phyloP scores from a whole-genome alignment of 2,888 invertebrate genomes.

The Eupeodes luniger region DNA sequence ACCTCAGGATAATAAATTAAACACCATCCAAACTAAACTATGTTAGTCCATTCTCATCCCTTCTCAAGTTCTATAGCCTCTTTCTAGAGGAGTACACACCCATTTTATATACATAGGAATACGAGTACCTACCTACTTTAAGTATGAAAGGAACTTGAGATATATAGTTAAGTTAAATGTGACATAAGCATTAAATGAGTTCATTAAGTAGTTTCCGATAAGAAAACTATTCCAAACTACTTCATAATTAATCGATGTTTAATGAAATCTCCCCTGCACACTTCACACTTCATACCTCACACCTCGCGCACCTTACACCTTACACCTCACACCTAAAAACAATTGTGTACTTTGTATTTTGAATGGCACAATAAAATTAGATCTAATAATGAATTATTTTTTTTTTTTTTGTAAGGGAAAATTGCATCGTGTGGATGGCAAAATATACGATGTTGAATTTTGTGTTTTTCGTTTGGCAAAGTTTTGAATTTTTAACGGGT shows the following conservation, averaged over 20 bases:
- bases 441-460: constrained; percentile 49
- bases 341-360: constrained; percentile 12
- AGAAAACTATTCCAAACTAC: constrained; percentile 40
- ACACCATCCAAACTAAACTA: constrained; percentile 6
- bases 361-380: constrained; percentile 42
- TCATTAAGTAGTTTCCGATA: constrained; percentile 45
- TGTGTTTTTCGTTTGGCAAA: constrained; percentile 60
- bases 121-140: background rate
- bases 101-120: too few relatives aligned
- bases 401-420: constrained; percentile 36
- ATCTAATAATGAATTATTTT: background rate
- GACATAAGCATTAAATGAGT: constrained; percentile 23
- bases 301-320: background rate
- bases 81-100: background rate
- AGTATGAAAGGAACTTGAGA: constrained; percentile 13
- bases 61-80: background rate
- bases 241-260: constrained; percentile 50
- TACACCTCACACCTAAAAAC: background rate
- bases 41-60: constrained; percentile 12
- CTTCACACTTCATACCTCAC: background rate
- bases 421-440: constrained; percentile 4
- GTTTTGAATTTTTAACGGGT: background rate
- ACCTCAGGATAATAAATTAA: constrained; percentile 54
- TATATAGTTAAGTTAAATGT: constrained; percentile 27
- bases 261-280: constrained; percentile 18